phyloP scores from a whole-genome alignment of 2,797 vertebrate genomes.

The Anas capensis region DNA sequence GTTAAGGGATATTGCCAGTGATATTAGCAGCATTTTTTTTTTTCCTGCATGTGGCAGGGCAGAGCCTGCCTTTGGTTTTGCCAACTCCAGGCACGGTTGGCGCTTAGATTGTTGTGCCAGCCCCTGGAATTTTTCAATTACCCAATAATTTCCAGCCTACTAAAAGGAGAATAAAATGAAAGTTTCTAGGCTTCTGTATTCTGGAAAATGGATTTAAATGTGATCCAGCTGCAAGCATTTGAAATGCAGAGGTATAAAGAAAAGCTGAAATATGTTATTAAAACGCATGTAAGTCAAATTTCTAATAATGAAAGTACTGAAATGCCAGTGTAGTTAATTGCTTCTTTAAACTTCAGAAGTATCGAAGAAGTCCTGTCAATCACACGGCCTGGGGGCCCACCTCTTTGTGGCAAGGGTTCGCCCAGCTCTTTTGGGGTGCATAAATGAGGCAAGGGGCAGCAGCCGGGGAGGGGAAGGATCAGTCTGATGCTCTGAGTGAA shows the following conservation, averaged over 20 bases:
- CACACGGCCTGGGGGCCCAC: accelerated
- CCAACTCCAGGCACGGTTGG: background rate
- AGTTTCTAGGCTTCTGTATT: background rate
- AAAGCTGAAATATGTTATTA: background rate
- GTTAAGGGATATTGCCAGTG: background rate
- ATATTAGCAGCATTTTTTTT: background rate
- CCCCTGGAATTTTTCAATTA: background rate
- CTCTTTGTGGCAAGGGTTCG: background rate
- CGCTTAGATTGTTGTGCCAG: background rate
- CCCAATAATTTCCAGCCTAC: background rate
- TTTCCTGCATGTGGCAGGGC: background rate
- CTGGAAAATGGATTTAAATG: background rate
- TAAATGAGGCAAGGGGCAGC: background rate
- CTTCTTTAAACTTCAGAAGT: background rate
- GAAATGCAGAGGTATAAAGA: background rate
- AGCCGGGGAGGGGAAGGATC: background rate
- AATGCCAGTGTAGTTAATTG: background rate
- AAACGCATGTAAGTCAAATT: background rate
- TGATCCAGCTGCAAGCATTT: background rate
- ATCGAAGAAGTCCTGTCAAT: too few relatives aligned
- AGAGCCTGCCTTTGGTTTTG: background rate
- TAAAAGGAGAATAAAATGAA: background rate
- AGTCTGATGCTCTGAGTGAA: background rate
- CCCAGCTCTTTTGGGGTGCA: background rate
- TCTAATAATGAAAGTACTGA: background rate